These are phyloP conservation scores for Agrochola litura DNA, from an alignment of 2,888 invertebrate genomes.

Conservation along the genomic window DNA sequence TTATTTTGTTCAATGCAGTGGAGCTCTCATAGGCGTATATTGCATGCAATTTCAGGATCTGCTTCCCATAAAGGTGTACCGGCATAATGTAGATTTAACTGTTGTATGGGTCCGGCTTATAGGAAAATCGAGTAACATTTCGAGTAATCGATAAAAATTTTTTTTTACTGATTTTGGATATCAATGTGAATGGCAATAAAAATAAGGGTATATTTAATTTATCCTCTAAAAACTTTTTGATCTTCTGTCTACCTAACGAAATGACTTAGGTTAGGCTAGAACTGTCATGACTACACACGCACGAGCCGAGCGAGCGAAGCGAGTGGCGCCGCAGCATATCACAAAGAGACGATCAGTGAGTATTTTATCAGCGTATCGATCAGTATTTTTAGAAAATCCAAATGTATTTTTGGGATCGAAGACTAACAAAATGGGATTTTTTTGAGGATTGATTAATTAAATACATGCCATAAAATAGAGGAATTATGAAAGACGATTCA, in stretches of 20 bases:
- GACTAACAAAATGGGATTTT: too few species aligned
- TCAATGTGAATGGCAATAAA: too few species aligned
- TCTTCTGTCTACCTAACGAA: neutral
- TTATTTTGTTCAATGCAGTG: constrained; percentile 30
- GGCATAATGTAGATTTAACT: neutral
- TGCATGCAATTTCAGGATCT: constrained; percentile 54
- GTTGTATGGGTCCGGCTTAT: constrained; percentile 6
- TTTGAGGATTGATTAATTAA: neutral
- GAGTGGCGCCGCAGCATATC: neutral
- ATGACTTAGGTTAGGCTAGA: neutral
- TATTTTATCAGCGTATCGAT: too few species aligned
- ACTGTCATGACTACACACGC: neutral
- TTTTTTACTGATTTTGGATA: too few species aligned
- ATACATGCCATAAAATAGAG: neutral
- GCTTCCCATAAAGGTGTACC: constrained; percentile 10
- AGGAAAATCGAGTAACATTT: neutral
- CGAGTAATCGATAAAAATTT: too few species aligned
- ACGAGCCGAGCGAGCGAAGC: neutral
- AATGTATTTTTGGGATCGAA: too few species aligned
- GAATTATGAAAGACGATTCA: neutral
- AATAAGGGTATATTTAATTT: neutral
- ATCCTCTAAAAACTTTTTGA: neutral
- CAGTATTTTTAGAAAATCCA: neutral
- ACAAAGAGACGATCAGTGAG: neutral
- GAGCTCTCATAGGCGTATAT: constrained; percentile 16